Percentiles rank a stretch among this genome's conserved stretches.
Conservation (phyloP, 2,113 vertebrate genomes). For the Cryptomyrus ogoouensis region DNA sequence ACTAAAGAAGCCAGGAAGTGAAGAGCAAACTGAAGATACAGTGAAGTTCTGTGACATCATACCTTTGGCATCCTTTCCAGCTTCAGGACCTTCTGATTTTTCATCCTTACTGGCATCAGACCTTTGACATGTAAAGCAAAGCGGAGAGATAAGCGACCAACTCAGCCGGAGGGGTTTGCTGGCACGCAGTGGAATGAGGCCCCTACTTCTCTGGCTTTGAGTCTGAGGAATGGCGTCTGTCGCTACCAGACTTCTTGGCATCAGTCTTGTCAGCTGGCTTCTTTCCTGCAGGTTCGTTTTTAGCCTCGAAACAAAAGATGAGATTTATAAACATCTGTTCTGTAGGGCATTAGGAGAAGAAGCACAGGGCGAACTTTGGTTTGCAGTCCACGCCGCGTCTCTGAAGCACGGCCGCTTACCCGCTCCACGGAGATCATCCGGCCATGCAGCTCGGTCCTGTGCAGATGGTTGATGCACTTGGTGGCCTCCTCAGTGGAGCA, state of each 20-base stretch:
- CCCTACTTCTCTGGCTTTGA: slow-evolving; percentile 74
- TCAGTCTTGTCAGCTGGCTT: slow-evolving; percentile 77
- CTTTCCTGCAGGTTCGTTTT: slow-evolving; percentile 91
- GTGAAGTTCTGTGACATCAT: not conserved
- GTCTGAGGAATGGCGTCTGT: slow-evolving; percentile 72
- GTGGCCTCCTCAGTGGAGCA: slow-evolving; percentile 84
- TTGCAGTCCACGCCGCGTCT: not conserved
- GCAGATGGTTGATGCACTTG: slow-evolving; percentile 84
- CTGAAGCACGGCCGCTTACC: not conserved
- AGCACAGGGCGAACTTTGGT: not conserved
- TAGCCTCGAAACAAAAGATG: slow-evolving; percentile 65
- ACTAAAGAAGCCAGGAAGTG: not conserved
- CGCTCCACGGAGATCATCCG: slow-evolving; percentile 95
- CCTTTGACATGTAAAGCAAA: slow-evolving; percentile 34
- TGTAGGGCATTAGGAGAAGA: not conserved
- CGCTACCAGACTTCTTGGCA: slow-evolving; percentile 59
- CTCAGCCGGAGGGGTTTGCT: not conserved
- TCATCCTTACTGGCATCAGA: slow-evolving; percentile 73
- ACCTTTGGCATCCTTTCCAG: slow-evolving; percentile 71
- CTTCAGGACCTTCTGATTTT: slow-evolving; percentile 67
- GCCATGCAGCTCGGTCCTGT: slow-evolving; percentile 90
- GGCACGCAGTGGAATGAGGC: not conserved
- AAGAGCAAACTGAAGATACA: not conserved
- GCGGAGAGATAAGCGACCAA: not conserved
- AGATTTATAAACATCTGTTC: not conserved